phyloP scores from a whole-genome alignment of 2,888 invertebrate genomes.

The Drosophila kuntzei region DNA sequence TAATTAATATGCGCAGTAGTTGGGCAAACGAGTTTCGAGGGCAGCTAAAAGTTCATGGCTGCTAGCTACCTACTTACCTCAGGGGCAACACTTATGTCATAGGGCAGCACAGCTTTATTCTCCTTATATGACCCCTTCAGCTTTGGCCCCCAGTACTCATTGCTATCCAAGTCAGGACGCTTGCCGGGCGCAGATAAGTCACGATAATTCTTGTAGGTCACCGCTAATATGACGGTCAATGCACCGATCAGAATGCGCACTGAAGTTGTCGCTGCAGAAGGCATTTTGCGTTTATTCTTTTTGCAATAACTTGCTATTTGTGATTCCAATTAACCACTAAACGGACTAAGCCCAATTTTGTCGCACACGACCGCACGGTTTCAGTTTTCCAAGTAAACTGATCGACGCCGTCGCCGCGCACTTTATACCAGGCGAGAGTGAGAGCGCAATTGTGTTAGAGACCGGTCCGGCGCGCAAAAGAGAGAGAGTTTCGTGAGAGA shows the following conservation, averaged over 20 bases:
- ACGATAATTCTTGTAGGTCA: slow-evolving; percentile 81
- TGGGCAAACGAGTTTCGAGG: slow-evolving; percentile 35
- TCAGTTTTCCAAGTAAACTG: slow-evolving; percentile 35
- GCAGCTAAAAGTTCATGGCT: slow-evolving; percentile 7
- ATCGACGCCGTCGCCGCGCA: neutral
- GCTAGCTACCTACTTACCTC: slow-evolving; percentile 64
- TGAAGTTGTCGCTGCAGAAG: slow-evolving; percentile 58
- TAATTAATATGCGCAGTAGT: slow-evolving; percentile 16
- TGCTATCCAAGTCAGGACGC: slow-evolving; percentile 78
- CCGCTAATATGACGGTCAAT: slow-evolving; percentile 69
- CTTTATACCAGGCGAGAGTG: slow-evolving; percentile 17
- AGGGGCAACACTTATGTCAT: slow-evolving; percentile 74
- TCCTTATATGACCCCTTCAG: slow-evolving; percentile 74
- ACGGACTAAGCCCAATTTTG: neutral
- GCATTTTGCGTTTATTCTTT: slow-evolving; percentile 27
- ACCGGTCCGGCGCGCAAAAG: neutral
- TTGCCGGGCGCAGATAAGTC: slow-evolving; percentile 74
- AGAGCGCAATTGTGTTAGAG: slow-evolving; percentile 3
- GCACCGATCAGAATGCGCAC: slow-evolving; percentile 71
- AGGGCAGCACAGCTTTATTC: slow-evolving; percentile 77
- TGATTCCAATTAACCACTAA: neutral
- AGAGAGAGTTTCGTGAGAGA: slow-evolving; percentile 2
- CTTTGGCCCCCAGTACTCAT: slow-evolving; percentile 84
- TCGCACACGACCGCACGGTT: slow-evolving; percentile 16
- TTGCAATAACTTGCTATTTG: neutral